Evolutionary conservation across 2,113 vertebrate genomes (phyloP).

Genomic region (Eidolon helvum): DNA sequence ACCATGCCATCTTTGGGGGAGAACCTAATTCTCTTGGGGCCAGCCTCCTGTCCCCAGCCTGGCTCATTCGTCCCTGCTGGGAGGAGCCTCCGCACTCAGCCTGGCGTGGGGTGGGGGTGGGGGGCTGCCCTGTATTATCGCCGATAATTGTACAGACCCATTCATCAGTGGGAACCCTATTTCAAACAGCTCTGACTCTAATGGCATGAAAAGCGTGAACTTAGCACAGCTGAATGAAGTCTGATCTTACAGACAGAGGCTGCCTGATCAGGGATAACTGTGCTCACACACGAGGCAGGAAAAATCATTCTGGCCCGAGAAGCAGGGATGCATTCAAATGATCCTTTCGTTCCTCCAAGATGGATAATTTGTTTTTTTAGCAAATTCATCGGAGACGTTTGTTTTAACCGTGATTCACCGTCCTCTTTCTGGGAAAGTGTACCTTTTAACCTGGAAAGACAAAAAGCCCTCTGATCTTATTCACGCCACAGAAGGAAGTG

Average conservation of each 20-base stretch:
- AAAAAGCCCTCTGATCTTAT: neutral
- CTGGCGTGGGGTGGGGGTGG: rapidly evolving
- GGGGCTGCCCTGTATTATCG: neutral
- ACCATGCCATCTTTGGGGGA: neutral
- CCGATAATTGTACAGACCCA: neutral
- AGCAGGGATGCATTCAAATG: constrained; percentile 22
- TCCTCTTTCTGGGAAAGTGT: neutral
- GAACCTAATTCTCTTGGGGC: neutral
- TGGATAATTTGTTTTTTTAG: constrained; percentile 11
- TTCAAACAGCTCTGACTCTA: constrained; percentile 53
- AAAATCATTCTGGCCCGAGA: neutral
- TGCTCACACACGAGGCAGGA: constrained; percentile 40
- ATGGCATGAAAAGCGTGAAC: constrained; percentile 57
- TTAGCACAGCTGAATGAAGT: constrained; percentile 68
- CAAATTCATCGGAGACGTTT: neutral
- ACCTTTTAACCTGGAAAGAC: neutral
- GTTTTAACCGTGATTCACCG: neutral
- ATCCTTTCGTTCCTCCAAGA: neutral
- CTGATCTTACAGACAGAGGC: constrained; percentile 66
- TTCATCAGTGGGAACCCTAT: constrained; percentile 46
- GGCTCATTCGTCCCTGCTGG: neutral
- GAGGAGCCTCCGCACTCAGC: neutral
- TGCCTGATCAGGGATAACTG: neutral
- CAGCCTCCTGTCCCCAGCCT: neutral
- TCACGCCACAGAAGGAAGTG: neutral